Conservation (phyloP, 2,888 invertebrate genomes). For the Cabera pusaria region DNA sequence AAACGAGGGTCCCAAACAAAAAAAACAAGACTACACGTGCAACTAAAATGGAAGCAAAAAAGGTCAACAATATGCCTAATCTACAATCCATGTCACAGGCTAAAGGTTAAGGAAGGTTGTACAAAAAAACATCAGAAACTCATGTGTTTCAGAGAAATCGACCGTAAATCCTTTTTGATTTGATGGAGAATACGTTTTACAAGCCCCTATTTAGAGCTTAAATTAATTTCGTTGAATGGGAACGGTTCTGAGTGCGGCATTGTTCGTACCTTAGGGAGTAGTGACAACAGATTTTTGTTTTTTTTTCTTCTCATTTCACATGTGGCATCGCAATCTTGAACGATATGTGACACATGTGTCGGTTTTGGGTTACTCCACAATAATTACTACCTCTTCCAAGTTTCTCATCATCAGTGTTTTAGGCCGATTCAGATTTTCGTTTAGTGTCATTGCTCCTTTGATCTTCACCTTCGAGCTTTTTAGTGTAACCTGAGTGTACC, state of each 20-base stretch:
- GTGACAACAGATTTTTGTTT: slow-evolving; percentile 80
- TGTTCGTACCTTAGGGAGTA: slow-evolving; percentile 80
- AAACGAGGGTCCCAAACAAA: slow-evolving; percentile 54
- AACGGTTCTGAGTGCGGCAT: slow-evolving; percentile 58
- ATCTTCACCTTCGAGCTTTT: slow-evolving; percentile 61
- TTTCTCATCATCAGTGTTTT: slow-evolving; percentile 68
- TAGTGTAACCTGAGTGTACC: slow-evolving; percentile 53
- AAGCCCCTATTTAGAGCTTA: slow-evolving; percentile 43
- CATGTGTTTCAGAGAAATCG: slow-evolving; percentile 64
- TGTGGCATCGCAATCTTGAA: slow-evolving; percentile 82
- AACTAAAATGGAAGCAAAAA: slow-evolving; percentile 72
- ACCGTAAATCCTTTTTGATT: slow-evolving; percentile 50
- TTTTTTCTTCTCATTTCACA: slow-evolving; percentile 79
- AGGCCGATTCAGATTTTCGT: slow-evolving; percentile 49
- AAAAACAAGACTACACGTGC: slow-evolving; percentile 72
- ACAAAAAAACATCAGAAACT: slow-evolving; percentile 73
- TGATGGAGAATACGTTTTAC: slow-evolving; percentile 47
- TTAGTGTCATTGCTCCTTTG: slow-evolving; percentile 67
- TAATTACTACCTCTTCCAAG: slow-evolving; percentile 76
- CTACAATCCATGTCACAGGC: slow-evolving; percentile 82
- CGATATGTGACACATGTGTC: slow-evolving; percentile 82
- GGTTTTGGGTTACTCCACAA: slow-evolving; percentile 78
- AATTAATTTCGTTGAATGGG: slow-evolving; percentile 38
- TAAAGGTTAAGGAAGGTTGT: slow-evolving; percentile 81
- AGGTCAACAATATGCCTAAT: slow-evolving; percentile 83